Percentiles rank a stretch among this genome's conserved stretches.
Conservation (phyloP, 2,888 invertebrate species). For the Osmoderma eremita region DNA sequence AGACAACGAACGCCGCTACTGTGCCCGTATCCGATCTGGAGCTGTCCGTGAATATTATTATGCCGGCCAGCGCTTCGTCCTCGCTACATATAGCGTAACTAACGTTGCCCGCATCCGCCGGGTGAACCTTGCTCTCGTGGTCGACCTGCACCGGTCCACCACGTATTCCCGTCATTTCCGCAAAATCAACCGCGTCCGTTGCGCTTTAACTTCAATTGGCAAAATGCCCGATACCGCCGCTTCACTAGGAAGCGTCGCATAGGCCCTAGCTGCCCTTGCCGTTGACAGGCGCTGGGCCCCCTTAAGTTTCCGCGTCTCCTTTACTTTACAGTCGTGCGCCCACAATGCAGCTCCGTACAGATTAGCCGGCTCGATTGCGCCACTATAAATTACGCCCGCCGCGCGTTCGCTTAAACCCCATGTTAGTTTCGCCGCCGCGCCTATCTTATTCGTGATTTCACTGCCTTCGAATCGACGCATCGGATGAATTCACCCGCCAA, state of each 20-base stretch:
- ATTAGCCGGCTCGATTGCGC: conserved; percentile 36
- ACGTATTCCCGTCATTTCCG: neutral
- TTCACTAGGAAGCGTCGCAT: neutral
- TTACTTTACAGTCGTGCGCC: conserved; percentile 15
- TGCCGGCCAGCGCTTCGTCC: neutral
- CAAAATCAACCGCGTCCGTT: too few relatives aligned
- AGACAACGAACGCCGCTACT: neutral
- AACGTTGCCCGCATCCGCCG: neutral
- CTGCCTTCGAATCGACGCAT: too few relatives aligned
- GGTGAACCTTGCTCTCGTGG: neutral
- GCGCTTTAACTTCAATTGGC: neutral
- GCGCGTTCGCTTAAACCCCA: conserved; percentile 25
- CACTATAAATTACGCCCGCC: conserved; percentile 33
- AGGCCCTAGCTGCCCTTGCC: neutral
- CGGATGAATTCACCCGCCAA: conserved; percentile 17
- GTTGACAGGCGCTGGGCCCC: neutral
- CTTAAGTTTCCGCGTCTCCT: neutral
- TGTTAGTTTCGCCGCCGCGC: conserved; percentile 28
- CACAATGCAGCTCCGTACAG: conserved; percentile 34
- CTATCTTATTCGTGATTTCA: conserved; percentile 24
- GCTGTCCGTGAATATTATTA: neutral
- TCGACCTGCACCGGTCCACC: neutral
- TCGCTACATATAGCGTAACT: neutral
- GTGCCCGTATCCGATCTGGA: too few relatives aligned
- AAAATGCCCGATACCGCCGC: conserved; percentile 4